Evolutionary conservation across 2,113 vertebrate species (phyloP), one percentile per base, ranked within the genome.

Genomic region (Microcebus murinus): DNA sequence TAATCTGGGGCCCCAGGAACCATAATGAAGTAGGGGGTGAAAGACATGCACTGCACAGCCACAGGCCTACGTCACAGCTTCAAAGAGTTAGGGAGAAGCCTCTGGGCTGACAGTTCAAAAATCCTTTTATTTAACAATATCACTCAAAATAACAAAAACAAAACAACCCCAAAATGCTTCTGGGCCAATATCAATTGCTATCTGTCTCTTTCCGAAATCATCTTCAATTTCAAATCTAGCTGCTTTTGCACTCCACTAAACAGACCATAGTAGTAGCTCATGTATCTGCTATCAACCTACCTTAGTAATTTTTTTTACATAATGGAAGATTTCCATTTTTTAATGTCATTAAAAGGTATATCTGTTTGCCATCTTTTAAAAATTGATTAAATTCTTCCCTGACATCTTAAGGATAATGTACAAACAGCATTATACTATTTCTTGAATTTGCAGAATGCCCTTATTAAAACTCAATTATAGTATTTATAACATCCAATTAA

Each of bases 51-150:
- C 39, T 63, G 42, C 36, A 52, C 29, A 87, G 73, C 55, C 34
- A 0, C 45, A 84, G 90, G 50, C 68, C n/a, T 55, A 67, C 87
- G 59, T 71, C 82, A 85, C 31, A 92, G 77, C 83, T 94, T 95
- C 95, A 94, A 68, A 95, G 85, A 13, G 4, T 3, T 65, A 34
- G n/a, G 55, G 36, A 74, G 73, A 3, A 12, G 31, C 91, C 79
- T 93, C 52, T 48, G 87, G 57, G 39, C 29, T 79, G 84, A 61
- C 4, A 82, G 36, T 84, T 93, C 79, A 91, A 90, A 89, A 73
- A 55, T 61, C 25, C 36, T 94, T 95, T 94, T 63, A 95, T 73
- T 84, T 97, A 84, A 71, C 81, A 91, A 57, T 7, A 92, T 94
- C 79, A 87, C 20, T 80, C 74, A 50, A 65, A 84, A 42, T 3